Conservation (phyloP, 2,888 invertebrate genomes). For the Sinohyriopsis cumingii region DNA sequence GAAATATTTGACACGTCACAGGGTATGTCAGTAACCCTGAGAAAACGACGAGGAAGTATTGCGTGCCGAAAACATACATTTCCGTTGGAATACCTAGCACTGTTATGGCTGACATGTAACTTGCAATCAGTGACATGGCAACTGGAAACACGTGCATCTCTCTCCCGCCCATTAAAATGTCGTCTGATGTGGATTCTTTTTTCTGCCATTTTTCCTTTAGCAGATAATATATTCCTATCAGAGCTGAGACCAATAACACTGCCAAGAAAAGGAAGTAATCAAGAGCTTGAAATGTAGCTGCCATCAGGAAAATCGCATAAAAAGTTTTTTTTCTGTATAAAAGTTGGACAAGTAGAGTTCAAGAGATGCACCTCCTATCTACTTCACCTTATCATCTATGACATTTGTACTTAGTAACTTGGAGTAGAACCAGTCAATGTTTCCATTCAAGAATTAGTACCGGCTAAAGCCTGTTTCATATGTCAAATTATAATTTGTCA, state of each 20-base stretch:
- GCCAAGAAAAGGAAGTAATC: slow-evolving; percentile 48
- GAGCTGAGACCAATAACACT: slow-evolving; percentile 42
- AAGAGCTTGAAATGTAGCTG: slow-evolving; percentile 42
- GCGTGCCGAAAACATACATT: slow-evolving; percentile 90
- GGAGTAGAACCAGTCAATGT: too few species aligned
- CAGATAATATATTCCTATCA: slow-evolving; percentile 47
- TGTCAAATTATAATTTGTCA: too few species aligned
- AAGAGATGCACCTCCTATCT: too few species aligned
- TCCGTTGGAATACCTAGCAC: slow-evolving; percentile 92
- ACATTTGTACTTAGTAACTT: too few species aligned
- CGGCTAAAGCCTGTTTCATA: too few species aligned
- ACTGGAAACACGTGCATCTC: slow-evolving; percentile 79
- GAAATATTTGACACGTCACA: slow-evolving; percentile 56
- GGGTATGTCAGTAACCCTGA: slow-evolving; percentile 86
- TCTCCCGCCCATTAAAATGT: slow-evolving; percentile 50
- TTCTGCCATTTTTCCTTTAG: slow-evolving; percentile 40
- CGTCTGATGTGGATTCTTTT: slow-evolving; percentile 40
- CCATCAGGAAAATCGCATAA: slow-evolving; percentile 4
- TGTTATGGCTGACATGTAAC: slow-evolving; percentile 93
- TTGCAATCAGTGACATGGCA: slow-evolving; percentile 90
- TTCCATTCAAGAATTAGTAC: too few species aligned
- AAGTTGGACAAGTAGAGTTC: background rate
- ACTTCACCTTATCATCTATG: too few species aligned
- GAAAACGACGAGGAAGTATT: slow-evolving; percentile 77
- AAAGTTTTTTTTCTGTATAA: too few species aligned